Evolutionary conservation across 2,888 invertebrate genomes (phyloP), one percentile per base, ranked within the genome.

Genomic region (Drosophila fungiperda): DNA sequence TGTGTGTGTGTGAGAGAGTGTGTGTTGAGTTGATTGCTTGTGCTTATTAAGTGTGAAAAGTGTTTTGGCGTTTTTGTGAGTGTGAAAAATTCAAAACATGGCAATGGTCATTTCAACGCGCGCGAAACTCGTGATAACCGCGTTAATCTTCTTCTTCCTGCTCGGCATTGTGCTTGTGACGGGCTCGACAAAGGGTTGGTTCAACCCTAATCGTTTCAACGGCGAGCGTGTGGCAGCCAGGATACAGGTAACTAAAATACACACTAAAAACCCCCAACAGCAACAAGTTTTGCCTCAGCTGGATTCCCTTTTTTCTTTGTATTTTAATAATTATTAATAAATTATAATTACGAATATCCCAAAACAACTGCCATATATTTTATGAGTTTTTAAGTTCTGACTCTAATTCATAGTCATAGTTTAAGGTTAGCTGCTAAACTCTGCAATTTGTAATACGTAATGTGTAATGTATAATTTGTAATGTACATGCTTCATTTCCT

Each of bases 41-140:
- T 74, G 79, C 53, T 55, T 23, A 55, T 38, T 3, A n/a, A 42
- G 57, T 57, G 57, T 42, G 42, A 32, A 57, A 29, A 76, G 87
- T 83, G 83, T 83, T 60, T 54, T 72, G 54, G 54, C 68, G 72
- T 67, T 29, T 29, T 29, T 36, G 71, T 61, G 65, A 65, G 69
- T 74, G 69, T 66, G 74, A 78, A 68, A 69, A 76, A 35, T 26
- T 63, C 26, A 66, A 78, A 90, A 83, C 89, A 95, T 95, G 95
- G 95, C 95, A 80, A 95, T 95, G 94, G 95, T 95, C 90, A 94
- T 95, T 84, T 95, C 95, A 76, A 94, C 94, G 92, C 95, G 95
- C 83, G 94, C 94, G 59, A 94, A 94, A 94, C 94, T 94, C 92
- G 94, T 95, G 86, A 94, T 95, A 82, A 94, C 94, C 84, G 94